phyloP scores from a whole-genome alignment of 2,888 invertebrate species.

The Gortyna flavago region DNA sequence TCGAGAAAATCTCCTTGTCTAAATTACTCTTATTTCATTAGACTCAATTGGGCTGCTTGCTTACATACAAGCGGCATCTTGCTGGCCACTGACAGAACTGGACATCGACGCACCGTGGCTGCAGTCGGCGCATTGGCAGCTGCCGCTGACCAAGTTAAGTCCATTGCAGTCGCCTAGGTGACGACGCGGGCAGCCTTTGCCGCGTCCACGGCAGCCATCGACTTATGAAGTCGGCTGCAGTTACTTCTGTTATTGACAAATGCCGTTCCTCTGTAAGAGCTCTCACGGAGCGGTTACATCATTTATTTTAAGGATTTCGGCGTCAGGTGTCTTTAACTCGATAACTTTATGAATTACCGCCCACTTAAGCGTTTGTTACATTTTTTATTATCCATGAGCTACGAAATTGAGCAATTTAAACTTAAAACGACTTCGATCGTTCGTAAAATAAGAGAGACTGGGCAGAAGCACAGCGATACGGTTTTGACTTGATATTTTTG shows the following conservation, averaged over 20 bases:
- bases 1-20: background rate
- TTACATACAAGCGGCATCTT: background rate
- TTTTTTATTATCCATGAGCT: constrained; percentile 57
- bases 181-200: background rate
- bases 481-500: background rate
- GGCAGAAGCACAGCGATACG: background rate
- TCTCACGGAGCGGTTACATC: constrained; percentile 18
- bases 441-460: constrained; percentile 23
- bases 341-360: constrained; percentile 69
- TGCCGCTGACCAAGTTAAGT: background rate
- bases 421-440: constrained; percentile 49
- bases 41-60: background rate
- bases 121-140: background rate
- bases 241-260: background rate
- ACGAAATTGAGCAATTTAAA: constrained; percentile 43
- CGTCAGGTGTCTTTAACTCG: constrained; percentile 69
- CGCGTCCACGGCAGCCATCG: background rate
- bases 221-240: background rate
- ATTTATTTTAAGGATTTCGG: constrained; percentile 34
- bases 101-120: background rate
- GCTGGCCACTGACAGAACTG: background rate
- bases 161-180: background rate
- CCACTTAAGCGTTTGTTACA: constrained; percentile 52
- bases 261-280: background rate
- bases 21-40: background rate